phyloP scores from a whole-genome alignment of 2,888 invertebrate genomes.

The Drosophila flavopinicola region DNA sequence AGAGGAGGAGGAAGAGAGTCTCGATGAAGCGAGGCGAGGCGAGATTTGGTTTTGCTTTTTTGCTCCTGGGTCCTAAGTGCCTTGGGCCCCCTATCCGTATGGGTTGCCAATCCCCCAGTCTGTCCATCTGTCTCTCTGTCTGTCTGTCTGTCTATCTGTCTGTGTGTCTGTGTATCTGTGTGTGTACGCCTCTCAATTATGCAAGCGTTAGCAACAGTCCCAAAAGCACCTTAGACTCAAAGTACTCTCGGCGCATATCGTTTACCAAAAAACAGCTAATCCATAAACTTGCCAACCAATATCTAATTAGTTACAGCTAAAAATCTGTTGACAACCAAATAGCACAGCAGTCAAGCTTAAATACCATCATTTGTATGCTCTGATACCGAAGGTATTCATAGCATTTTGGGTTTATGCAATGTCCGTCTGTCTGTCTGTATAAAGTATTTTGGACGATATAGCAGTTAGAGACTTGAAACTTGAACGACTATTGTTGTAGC shows the following conservation, averaged over 20 bases:
- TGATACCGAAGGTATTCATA: too few relatives aligned
- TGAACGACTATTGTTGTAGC: too few relatives aligned
- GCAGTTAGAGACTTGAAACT: too few relatives aligned
- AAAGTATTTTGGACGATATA: too few relatives aligned
- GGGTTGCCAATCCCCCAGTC: constrained; percentile 9
- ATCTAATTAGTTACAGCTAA: too few relatives aligned
- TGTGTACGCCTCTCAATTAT: constrained; percentile 50
- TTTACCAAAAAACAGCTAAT: constrained; percentile 25
- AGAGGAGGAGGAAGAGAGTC: too few relatives aligned
- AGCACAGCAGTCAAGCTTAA: too few relatives aligned
- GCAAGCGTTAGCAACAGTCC: constrained; percentile 56
- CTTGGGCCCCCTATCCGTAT: constrained; percentile 21
- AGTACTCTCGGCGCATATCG: constrained; percentile 21
- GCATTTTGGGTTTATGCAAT: too few relatives aligned
- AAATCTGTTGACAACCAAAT: too few relatives aligned
- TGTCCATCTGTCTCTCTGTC: too few relatives aligned
- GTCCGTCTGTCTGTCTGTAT: too few relatives aligned
- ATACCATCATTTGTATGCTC: too few relatives aligned
- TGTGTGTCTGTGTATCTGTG: constrained; percentile 25
- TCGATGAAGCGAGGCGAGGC: constrained; percentile 3
- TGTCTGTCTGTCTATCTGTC: constrained; percentile 12
- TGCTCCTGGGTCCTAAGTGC: constrained; percentile 40
- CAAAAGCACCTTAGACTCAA: constrained; percentile 41
- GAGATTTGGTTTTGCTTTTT: constrained; percentile 25
- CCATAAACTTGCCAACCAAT: constrained; percentile 16